phyloP scores from a whole-genome alignment of 1,140 invertebrate species.

The Ctenoplectra terminalis region DNA sequence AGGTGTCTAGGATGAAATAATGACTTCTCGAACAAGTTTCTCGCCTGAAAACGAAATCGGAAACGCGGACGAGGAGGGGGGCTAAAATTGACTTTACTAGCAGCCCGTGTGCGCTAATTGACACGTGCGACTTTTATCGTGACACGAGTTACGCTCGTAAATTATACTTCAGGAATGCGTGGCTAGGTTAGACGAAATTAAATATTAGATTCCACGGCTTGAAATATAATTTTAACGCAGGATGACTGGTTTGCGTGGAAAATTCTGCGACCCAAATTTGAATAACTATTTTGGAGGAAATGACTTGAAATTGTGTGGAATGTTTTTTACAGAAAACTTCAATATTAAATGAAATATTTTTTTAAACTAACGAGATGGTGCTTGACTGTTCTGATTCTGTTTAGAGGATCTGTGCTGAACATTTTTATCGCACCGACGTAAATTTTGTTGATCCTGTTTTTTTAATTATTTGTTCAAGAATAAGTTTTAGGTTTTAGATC shows the following conservation, averaged over 20 bases:
- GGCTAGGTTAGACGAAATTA: background rate
- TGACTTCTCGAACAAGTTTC: background rate
- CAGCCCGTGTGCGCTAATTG: background rate
- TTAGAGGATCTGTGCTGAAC: too few species aligned
- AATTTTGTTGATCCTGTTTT: too few species aligned
- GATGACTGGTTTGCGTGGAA: background rate
- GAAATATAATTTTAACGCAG: background rate
- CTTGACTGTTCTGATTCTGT: too few species aligned
- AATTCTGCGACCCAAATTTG: too few species aligned
- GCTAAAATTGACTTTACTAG: slow-evolving; percentile 4
- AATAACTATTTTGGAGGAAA: background rate
- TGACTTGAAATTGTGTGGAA: background rate
- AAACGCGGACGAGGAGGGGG: background rate
- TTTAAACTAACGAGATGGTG: too few species aligned
- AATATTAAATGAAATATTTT: too few species aligned
- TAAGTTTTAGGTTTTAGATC: too few species aligned
- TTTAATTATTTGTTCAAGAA: too few species aligned
- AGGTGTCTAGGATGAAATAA: background rate
- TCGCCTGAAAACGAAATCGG: background rate
- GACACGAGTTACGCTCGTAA: slow-evolving; percentile 7
- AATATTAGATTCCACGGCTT: background rate
- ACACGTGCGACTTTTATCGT: slow-evolving; percentile 2
- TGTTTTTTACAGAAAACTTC: too few species aligned
- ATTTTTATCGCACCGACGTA: too few species aligned
- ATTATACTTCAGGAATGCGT: background rate